Percentiles rank a stretch among this genome's conserved stretches.
phyloP scores from a whole-genome alignment of 1,140 invertebrate genomes.

The Orchesella cincta region DNA sequence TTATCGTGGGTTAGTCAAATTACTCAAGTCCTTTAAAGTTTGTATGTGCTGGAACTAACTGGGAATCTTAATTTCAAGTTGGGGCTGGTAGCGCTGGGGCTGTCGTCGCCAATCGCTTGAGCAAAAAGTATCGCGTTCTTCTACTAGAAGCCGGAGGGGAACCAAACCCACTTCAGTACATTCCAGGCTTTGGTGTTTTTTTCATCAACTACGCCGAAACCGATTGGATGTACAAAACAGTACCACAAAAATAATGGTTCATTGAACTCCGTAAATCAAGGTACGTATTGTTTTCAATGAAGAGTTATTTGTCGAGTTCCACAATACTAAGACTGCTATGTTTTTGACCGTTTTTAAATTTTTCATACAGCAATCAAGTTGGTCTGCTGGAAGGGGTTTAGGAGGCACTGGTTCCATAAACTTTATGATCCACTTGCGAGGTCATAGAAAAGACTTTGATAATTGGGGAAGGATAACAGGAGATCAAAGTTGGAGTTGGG shows the following conservation, averaged over 20 bases:
- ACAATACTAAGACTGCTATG: too few species aligned
- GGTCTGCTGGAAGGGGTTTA: slow-evolving; percentile 15
- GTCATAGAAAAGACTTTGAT: not conserved
- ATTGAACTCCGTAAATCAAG: slow-evolving; percentile 13
- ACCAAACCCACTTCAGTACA: not conserved
- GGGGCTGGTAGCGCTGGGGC: slow-evolving; percentile 8
- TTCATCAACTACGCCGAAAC: not conserved
- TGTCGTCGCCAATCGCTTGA: slow-evolving; percentile 1
- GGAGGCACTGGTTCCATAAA: slow-evolving; percentile 7
- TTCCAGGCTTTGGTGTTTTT: not conserved
- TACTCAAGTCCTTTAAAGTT: not conserved
- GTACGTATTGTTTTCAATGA: too few species aligned
- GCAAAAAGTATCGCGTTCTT: not conserved
- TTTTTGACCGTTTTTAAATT: too few species aligned
- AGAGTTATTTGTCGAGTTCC: too few species aligned
- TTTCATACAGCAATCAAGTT: not conserved
- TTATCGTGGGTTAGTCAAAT: slow-evolving; percentile 14
- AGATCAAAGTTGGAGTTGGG: slow-evolving; percentile 25
- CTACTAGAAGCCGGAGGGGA: slow-evolving; percentile 22
- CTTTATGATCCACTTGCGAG: slow-evolving; percentile 32
- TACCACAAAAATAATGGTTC: slow-evolving; percentile 14
- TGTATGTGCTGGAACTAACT: not conserved
- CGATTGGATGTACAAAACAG: slow-evolving; percentile 9
- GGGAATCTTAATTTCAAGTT: not conserved
- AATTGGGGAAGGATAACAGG: not conserved